These are phyloP conservation scores for Takifugu flavidus DNA, from an alignment of 2,113 vertebrate species.

Conservation along the genomic window DNA sequence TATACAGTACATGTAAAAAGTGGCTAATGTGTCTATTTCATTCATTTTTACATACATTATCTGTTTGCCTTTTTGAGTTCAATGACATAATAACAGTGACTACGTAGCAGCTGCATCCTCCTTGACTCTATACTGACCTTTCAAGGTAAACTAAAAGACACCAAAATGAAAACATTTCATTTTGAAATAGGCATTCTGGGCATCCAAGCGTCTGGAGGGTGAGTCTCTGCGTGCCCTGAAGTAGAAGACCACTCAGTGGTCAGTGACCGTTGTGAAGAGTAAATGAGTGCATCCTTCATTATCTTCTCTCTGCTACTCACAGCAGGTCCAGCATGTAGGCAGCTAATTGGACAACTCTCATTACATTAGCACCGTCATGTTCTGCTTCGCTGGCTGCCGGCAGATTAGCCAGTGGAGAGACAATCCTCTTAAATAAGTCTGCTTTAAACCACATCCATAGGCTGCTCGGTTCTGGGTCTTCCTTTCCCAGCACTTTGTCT, in stretches of 20 bases:
- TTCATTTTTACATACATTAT: not conserved
- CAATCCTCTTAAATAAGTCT: slow-evolving; percentile 80
- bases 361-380: slow-evolving; percentile 70
- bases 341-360: slow-evolving; percentile 56
- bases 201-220: slow-evolving; percentile 28
- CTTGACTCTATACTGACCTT: slow-evolving; percentile 12
- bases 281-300: slow-evolving; percentile 34
- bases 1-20: too few relatives aligned
- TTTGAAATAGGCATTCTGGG: slow-evolving; percentile 52
- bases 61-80: slow-evolving; percentile 12
- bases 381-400: slow-evolving; percentile 72
- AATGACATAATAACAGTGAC: slow-evolving; percentile 24
- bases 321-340: slow-evolving; percentile 23
- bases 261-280: slow-evolving; percentile 41
- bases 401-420: slow-evolving; percentile 69
- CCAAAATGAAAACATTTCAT: slow-evolving; percentile 37
- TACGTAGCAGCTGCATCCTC: slow-evolving; percentile 21
- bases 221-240: slow-evolving; percentile 37
- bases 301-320: slow-evolving; percentile 34
- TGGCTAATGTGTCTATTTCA: slow-evolving; percentile 1
- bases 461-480: slow-evolving; percentile 29
- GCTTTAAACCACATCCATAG: slow-evolving; percentile 65
- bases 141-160: slow-evolving; percentile 24
- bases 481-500: not conserved
- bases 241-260: slow-evolving; percentile 69